Percentiles rank a stretch among this genome's conserved stretches.
These are phyloP conservation scores for Acanthornis magna DNA, from an alignment of 2,797 vertebrate species.

Conservation along the genomic window DNA sequence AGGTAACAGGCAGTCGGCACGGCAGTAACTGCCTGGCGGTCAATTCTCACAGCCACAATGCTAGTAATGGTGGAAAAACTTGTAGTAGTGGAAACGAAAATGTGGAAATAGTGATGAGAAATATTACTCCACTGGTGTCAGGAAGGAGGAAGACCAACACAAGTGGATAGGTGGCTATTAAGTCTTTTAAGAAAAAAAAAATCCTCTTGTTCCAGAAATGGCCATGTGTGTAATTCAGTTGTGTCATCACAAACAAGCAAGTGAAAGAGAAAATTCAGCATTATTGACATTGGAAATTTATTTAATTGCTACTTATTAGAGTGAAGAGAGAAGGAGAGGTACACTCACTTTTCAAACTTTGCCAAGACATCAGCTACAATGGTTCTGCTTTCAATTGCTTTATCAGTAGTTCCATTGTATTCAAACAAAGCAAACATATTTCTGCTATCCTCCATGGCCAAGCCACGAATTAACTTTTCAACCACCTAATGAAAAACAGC, in stretches of 20 bases:
- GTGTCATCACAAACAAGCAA: not conserved
- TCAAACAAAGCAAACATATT: conserved; percentile 92
- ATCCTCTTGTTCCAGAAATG: not conserved
- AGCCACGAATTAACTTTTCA: conserved; percentile 86
- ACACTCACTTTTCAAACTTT: conserved; percentile 93
- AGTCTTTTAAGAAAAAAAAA: not conserved
- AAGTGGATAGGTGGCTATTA: not conserved
- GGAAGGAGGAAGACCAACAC: not conserved
- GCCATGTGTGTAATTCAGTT: not conserved
- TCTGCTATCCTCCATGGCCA: conserved; percentile 89
- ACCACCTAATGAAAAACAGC: conserved; percentile 79
- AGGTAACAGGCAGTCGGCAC: not conserved
- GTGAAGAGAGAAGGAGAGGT: not conserved
- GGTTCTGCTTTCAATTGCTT: conserved; percentile 92
- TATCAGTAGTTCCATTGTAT: conserved; percentile 82
- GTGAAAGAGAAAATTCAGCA: not conserved
- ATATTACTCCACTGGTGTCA: not conserved
- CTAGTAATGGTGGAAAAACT: not conserved
- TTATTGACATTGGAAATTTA: not conserved
- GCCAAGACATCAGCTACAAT: conserved; percentile 93
- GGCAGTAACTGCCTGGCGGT: not conserved
- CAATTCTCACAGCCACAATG: not conserved
- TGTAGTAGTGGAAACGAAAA: not conserved
- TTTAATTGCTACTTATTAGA: not conserved
- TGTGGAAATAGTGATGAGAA: not conserved